Percentiles rank a stretch among this genome's conserved stretches.
These are phyloP conservation scores for Myripristis jacobus DNA, from an alignment of 2,797 vertebrate genomes.

Conservation along the genomic window DNA sequence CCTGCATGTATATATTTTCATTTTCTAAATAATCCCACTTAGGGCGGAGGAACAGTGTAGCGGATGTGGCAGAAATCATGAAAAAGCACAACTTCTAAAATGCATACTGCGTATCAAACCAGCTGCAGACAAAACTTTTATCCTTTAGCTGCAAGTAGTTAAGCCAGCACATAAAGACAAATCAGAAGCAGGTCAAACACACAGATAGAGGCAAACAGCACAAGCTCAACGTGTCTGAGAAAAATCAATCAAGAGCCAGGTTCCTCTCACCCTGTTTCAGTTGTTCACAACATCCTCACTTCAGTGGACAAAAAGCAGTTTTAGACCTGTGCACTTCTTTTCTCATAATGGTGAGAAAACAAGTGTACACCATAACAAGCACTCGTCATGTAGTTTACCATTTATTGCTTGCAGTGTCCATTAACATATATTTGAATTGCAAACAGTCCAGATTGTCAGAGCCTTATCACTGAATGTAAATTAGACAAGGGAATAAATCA, in stretches of 20 bases:
- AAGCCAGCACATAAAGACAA: background rate
- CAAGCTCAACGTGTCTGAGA: slow-evolving; percentile 6
- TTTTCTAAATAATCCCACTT: background rate
- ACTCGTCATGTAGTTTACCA: background rate
- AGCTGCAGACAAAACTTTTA: too few relatives aligned
- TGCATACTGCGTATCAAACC: background rate
- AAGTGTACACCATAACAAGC: slow-evolving; percentile 24
- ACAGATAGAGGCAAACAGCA: slow-evolving; percentile 9
- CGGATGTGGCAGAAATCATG: background rate
- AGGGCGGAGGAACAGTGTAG: background rate
- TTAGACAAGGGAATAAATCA: too few relatives aligned
- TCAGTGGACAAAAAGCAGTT: too few relatives aligned
- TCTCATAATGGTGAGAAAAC: slow-evolving; percentile 21
- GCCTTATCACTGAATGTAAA: too few relatives aligned
- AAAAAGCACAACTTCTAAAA: background rate
- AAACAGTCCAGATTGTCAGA: background rate
- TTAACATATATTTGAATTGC: background rate
- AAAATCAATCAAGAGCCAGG: background rate
- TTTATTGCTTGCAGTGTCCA: background rate
- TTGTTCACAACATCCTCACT: background rate
- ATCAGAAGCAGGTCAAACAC: slow-evolving; percentile 10
- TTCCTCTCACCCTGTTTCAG: background rate
- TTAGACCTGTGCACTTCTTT: too few relatives aligned
- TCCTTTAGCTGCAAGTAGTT: too few relatives aligned
- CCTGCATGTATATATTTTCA: background rate